Evolutionary conservation across 2,888 invertebrate species (phyloP).

Genomic region (Ophraella communa): DNA sequence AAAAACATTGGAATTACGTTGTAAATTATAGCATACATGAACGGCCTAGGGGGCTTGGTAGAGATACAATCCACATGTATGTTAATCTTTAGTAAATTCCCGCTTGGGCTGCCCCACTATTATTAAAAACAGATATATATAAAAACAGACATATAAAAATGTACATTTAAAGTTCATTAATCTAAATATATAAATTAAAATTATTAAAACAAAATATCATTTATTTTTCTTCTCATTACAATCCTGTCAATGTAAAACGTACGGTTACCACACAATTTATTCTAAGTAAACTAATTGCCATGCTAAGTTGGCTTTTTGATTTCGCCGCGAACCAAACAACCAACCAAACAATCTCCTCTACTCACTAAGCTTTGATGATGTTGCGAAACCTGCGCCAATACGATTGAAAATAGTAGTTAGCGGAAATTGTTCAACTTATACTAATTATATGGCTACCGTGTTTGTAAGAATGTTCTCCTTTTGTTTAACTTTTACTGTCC

Average conservation of each 20-base stretch:
- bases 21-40: too few species aligned
- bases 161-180: too few species aligned
- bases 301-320: conserved; percentile 45
- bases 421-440: conserved; percentile 40
- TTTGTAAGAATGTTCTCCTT: conserved; percentile 30
- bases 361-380: background rate
- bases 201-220: too few species aligned
- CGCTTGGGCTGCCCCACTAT: too few species aligned
- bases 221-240: too few species aligned
- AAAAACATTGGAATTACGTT: too few species aligned
- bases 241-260: background rate
- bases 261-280: conserved; percentile 41
- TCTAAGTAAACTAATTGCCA: conserved; percentile 48
- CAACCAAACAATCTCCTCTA: conserved; percentile 22
- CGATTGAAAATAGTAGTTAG: conserved; percentile 38
- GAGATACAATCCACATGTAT: too few species aligned
- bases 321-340: conserved; percentile 39
- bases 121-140: too few species aligned
- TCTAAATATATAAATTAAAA: too few species aligned
- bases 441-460: conserved; percentile 44
- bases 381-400: conserved; percentile 25
- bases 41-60: too few species aligned
- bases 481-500: conserved; percentile 28
- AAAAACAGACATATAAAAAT: too few species aligned
- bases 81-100: too few species aligned